A percentile compares a stretch with the other conserved stretches of the same genome.
Conservation (phyloP, 2,113 vertebrate species). For the Engraulis encrasicolus region DNA sequence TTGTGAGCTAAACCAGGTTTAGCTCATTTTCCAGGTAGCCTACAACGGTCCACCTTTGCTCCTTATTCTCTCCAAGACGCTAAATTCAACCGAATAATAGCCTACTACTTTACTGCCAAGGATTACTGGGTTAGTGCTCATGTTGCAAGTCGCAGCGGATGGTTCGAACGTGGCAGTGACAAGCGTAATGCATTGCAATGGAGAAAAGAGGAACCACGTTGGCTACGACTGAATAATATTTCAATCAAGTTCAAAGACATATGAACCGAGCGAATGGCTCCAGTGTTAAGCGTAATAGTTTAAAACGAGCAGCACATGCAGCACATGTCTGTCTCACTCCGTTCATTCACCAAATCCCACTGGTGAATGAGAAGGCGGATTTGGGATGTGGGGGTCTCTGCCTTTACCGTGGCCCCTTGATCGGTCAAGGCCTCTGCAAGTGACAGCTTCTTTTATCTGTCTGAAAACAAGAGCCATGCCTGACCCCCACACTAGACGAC, state of each 20-base stretch:
- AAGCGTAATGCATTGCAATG: background rate
- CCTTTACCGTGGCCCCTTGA: constrained; percentile 38
- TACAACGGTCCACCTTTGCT: background rate
- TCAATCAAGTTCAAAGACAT: background rate
- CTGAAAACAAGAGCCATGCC: constrained; percentile 62
- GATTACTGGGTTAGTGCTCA: constrained; percentile 17
- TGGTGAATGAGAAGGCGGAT: constrained; percentile 41
- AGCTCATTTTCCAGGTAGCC: background rate
- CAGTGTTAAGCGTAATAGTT: background rate
- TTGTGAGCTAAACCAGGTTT: background rate
- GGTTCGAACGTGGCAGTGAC: background rate
- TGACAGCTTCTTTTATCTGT: constrained; percentile 73
- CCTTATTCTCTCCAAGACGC: background rate
- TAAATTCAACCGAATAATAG: background rate
- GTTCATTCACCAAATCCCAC: constrained; percentile 32
- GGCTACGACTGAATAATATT: background rate
- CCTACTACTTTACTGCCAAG: constrained; percentile 7
- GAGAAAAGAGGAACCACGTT: background rate
- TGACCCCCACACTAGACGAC: constrained; percentile 62
- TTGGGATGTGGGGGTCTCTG: constrained; percentile 36
- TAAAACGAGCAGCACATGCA: background rate
- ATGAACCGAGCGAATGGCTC: background rate
- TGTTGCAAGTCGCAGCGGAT: background rate
- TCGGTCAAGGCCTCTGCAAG: constrained; percentile 61
- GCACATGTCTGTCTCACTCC: background rate